Percentiles rank a stretch among this genome's conserved stretches.
Evolutionary conservation across 2,797 vertebrate genomes (phyloP).

Genomic region (Adelosebastes latens): DNA sequence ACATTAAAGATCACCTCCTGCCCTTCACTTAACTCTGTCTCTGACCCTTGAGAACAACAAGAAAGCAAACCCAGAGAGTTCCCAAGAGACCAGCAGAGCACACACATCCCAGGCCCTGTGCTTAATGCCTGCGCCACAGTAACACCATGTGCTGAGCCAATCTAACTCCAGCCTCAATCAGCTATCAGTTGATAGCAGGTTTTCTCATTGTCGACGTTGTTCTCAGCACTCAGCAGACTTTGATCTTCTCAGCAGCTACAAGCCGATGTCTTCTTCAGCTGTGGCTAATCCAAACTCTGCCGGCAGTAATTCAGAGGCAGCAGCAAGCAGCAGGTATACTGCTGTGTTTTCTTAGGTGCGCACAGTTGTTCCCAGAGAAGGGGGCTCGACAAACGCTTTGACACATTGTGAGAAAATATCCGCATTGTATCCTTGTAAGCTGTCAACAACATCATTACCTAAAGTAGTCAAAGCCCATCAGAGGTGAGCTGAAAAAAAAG

Average conservation of each 20-base stretch:
- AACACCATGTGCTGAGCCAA: conserved; percentile 73
- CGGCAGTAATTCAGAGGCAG: conserved; percentile 76
- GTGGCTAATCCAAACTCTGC: conserved; percentile 82
- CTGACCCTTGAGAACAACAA: conserved; percentile 82
- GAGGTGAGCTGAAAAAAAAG: not conserved
- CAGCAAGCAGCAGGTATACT: conserved; percentile 50
- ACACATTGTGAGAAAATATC: conserved; percentile 85
- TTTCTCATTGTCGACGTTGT: conserved; percentile 84
- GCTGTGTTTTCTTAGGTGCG: conserved; percentile 94
- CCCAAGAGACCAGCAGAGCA: conserved; percentile 64
- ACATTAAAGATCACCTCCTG: conserved; percentile 77
- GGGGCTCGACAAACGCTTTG: conserved; percentile 83
- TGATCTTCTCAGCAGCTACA: conserved; percentile 87
- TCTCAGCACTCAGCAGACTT: conserved; percentile 79
- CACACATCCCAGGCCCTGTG: conserved; percentile 13
- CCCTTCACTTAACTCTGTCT: conserved; percentile 83
- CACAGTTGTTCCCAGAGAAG: conserved; percentile 84
- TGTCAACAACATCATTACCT: conserved; percentile 76
- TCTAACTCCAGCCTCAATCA: conserved; percentile 54
- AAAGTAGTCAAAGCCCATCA: not conserved
- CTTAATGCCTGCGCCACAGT: not conserved
- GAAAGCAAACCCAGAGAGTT: conserved; percentile 42
- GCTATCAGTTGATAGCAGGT: conserved; percentile 68
- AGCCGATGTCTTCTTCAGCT: conserved; percentile 96
- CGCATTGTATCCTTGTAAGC: conserved; percentile 80